phyloP scores from a whole-genome alignment of 2,888 invertebrate genomes.

The Tinea pellionella region DNA sequence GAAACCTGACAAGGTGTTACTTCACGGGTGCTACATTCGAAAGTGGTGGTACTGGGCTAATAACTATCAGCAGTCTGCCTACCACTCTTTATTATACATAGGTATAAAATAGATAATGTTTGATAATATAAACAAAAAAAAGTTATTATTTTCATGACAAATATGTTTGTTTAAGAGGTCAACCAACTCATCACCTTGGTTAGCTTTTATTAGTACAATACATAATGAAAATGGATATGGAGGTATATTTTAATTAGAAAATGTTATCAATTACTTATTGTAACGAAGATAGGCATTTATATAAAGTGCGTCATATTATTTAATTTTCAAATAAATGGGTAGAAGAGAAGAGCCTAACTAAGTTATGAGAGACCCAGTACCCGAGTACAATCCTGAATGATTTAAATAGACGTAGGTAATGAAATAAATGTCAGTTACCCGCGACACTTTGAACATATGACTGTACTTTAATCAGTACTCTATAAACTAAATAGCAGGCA shows the following conservation, averaged over 20 bases:
- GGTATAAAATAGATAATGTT: no score
- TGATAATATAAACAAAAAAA: neutral
- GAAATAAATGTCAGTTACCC: constrained; percentile 29
- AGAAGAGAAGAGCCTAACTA: neutral
- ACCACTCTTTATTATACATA: no score
- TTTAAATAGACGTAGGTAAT: constrained; percentile 35
- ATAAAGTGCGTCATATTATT: constrained; percentile 2
- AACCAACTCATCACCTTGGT: neutral
- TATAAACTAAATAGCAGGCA: no score
- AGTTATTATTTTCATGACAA: neutral
- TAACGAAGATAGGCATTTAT: constrained; percentile 1
- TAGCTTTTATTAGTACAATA: neutral
- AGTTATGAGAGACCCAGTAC: neutral
- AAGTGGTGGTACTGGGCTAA: no score
- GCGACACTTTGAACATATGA: no score
- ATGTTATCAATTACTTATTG: neutral
- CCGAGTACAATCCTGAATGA: constrained; percentile 22
- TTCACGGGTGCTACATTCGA: no score
- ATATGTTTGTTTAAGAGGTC: neutral
- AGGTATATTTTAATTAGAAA: neutral
- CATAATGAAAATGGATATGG: constrained; percentile 2
- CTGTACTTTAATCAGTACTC: no score
- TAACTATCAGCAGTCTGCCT: no score
- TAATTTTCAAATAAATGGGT: neutral
- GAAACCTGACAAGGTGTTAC: no score